Evolutionary conservation across 2,113 vertebrate species (phyloP).

Genomic region (Neotragus moschatus): DNA sequence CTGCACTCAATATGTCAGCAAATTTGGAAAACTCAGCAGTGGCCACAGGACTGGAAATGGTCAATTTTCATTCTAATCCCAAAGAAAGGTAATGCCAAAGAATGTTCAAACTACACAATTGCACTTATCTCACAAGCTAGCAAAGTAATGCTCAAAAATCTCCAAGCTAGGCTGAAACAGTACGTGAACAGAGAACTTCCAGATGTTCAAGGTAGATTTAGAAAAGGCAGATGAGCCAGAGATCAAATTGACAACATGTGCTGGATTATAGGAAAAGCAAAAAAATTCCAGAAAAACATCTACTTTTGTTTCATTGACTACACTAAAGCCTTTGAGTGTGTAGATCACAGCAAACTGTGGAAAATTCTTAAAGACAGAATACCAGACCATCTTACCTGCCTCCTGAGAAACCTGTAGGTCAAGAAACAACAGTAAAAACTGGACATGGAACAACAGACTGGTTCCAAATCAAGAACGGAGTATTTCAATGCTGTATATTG

Average conservation of each 20-base stretch:
- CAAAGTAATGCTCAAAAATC: background rate
- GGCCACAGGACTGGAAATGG: background rate
- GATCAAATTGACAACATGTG: background rate
- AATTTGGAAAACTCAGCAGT: background rate
- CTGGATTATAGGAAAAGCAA: background rate
- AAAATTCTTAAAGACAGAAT: background rate
- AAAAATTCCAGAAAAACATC: background rate
- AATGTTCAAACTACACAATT: background rate
- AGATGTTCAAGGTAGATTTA: background rate
- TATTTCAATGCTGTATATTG: background rate
- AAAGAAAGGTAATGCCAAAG: background rate
- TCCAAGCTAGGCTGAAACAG: background rate
- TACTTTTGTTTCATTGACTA: background rate
- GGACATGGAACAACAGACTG: background rate
- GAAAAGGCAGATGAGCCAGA: background rate
- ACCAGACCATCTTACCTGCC: background rate
- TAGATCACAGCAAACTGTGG: background rate
- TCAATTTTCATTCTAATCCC: background rate
- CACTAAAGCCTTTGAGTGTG: background rate
- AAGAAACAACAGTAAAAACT: background rate
- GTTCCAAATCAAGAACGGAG: background rate
- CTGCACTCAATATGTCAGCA: background rate
- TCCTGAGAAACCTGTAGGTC: background rate
- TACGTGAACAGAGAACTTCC: background rate
- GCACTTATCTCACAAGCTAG: background rate